Evolutionary conservation across 2,888 invertebrate species (phyloP).

Genomic region (Celastrina argiolus): DNA sequence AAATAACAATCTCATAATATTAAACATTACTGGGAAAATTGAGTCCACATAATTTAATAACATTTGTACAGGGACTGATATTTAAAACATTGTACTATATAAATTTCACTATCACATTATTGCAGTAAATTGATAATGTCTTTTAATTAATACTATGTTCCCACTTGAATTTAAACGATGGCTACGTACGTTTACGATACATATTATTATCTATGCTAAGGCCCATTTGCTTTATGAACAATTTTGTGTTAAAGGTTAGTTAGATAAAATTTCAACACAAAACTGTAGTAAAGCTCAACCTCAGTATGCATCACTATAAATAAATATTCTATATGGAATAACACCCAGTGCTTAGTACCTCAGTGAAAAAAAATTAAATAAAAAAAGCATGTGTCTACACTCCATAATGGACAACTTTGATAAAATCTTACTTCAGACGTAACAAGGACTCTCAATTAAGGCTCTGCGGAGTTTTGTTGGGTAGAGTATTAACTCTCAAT

Average conservation of each 20-base stretch:
- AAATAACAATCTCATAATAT: conserved; percentile 36
- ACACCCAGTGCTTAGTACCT: conserved; percentile 74
- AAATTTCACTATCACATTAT: conserved; percentile 54
- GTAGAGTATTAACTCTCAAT: neutral
- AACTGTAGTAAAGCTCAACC: conserved; percentile 61
- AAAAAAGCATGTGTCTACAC: conserved; percentile 63
- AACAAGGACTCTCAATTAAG: conserved; percentile 18
- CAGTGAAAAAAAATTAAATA: conserved; percentile 55
- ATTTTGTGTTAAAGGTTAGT: conserved; percentile 58
- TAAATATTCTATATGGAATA: conserved; percentile 47
- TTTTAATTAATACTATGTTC: conserved; percentile 68
- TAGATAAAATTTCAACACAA: conserved; percentile 52
- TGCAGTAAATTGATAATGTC: conserved; percentile 53
- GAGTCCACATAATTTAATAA: conserved; percentile 15
- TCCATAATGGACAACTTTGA: conserved; percentile 38
- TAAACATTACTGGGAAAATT: conserved; percentile 24
- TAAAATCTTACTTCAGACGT: conserved; percentile 33
- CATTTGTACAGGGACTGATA: conserved; percentile 33
- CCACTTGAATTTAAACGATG: conserved; percentile 54
- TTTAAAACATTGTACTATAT: conserved; percentile 46
- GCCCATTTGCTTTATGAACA: conserved; percentile 72
- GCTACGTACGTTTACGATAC: conserved; percentile 50
- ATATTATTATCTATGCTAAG: conserved; percentile 63
- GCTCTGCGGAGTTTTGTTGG: conserved; percentile 1
- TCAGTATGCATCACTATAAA: conserved; percentile 48